Conservation (phyloP, 2,888 invertebrate genomes). For the Hemithea aestivaria region DNA sequence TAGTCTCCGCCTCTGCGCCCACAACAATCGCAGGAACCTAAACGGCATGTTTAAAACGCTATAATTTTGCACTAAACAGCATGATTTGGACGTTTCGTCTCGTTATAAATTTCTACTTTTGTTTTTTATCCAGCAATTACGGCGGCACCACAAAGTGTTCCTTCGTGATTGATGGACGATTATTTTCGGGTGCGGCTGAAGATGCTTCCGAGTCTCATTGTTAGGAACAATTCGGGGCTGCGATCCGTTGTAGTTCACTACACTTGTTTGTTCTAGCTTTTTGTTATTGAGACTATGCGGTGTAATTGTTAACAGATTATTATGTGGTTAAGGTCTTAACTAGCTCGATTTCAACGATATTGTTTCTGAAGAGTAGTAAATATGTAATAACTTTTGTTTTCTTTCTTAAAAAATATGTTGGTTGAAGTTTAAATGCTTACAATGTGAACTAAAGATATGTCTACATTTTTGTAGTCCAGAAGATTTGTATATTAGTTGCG, state of each 20-base stretch:
- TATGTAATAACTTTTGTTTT: too few relatives aligned
- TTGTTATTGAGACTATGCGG: constrained; percentile 37
- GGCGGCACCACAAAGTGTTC: constrained; percentile 51
- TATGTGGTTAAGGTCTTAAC: too few relatives aligned
- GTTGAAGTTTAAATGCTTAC: too few relatives aligned
- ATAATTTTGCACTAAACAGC: constrained; percentile 76
- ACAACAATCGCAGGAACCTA: constrained; percentile 67
- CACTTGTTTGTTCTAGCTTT: constrained; percentile 42
- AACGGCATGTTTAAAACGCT: constrained; percentile 70
- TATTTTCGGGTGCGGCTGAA: constrained; percentile 64
- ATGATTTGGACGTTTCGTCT: constrained; percentile 72
- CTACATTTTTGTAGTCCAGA: too few relatives aligned
- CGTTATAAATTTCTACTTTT: constrained; percentile 75
- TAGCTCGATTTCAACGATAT: too few relatives aligned
- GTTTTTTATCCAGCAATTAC: constrained; percentile 71
- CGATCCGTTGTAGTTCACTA: constrained; percentile 39
- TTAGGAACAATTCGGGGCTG: constrained; percentile 42
- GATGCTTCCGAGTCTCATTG: constrained; percentile 68
- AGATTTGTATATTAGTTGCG: too few relatives aligned
- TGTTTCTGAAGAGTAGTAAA: too few relatives aligned
- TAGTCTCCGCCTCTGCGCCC: constrained; percentile 25
- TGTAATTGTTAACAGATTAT: constrained; percentile 18
- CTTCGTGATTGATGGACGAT: constrained; percentile 73
- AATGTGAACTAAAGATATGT: too few relatives aligned
- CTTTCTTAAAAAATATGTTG: too few relatives aligned